Evolutionary conservation across 2,797 vertebrate species (phyloP).

Genomic region (Scarus forsteni): DNA sequence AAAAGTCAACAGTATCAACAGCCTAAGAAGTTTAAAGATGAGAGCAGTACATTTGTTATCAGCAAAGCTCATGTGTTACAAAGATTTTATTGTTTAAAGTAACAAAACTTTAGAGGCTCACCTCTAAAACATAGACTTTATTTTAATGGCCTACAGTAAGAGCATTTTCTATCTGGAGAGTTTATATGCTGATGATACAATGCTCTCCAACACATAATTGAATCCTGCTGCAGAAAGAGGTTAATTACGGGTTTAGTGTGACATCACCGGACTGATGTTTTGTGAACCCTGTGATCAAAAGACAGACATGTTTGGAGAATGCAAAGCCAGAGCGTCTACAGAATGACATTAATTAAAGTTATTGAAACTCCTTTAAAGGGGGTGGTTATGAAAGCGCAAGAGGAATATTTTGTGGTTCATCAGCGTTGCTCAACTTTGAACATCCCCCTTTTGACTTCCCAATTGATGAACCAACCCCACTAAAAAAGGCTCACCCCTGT

Average conservation of each 20-base stretch:
- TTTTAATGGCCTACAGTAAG: too few relatives aligned
- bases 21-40: too few relatives aligned
- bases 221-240: conserved; percentile 40
- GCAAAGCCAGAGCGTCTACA: conserved; percentile 3
- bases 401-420: conserved; percentile 49
- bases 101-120: too few relatives aligned
- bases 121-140: too few relatives aligned
- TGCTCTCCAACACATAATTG: conserved; percentile 31
- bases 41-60: too few relatives aligned
- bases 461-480: conserved; percentile 27
- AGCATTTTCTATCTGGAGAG: too few relatives aligned
- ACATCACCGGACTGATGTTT: conserved; percentile 58
- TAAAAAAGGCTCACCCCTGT: conserved; percentile 35
- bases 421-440: conserved; percentile 55
- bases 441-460: conserved; percentile 36
- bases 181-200: neutral
- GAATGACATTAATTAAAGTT: conserved; percentile 10
- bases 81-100: too few relatives aligned
- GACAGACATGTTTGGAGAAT: conserved; percentile 44
- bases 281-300: conserved; percentile 68
- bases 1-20: too few relatives aligned
- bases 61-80: too few relatives aligned
- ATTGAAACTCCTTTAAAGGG: neutral
- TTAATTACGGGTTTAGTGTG: conserved; percentile 64
- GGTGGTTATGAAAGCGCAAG: neutral